Conservation (phyloP, 2,888 invertebrate species). For the Drosophila acutilabella region DNA sequence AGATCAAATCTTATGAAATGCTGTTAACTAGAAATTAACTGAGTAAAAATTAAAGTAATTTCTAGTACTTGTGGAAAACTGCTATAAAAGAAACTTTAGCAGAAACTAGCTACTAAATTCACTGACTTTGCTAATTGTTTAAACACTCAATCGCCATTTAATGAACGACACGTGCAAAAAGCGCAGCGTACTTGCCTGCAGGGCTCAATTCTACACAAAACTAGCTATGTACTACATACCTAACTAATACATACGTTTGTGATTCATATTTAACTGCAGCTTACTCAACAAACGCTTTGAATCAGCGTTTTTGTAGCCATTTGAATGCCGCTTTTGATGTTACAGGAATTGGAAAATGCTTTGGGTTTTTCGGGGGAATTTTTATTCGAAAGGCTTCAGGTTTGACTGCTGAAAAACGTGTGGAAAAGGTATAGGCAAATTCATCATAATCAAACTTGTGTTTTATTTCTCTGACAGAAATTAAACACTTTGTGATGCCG, state of each 20-base stretch:
- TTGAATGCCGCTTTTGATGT: slow-evolving; percentile 5
- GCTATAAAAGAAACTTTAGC: no score
- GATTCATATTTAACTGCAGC: not conserved
- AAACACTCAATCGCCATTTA: slow-evolving; percentile 51
- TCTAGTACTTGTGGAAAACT: no score
- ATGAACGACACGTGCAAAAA: slow-evolving; percentile 61
- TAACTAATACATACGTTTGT: not conserved
- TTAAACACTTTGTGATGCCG: slow-evolving; percentile 32
- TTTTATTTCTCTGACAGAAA: slow-evolving; percentile 20
- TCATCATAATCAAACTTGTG: slow-evolving; percentile 4
- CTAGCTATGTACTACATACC: not conserved
- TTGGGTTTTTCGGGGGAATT: slow-evolving; percentile 13
- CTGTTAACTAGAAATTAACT: no score
- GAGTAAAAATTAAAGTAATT: no score
- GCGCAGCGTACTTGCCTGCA: slow-evolving; percentile 29
- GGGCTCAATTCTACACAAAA: not conserved
- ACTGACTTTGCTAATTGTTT: slow-evolving; percentile 49
- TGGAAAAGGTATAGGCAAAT: not conserved
- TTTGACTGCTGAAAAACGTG: not conserved
- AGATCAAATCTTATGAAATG: no score
- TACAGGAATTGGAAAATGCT: slow-evolving; percentile 17
- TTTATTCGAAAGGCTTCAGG: no score
- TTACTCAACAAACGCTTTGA: slow-evolving; percentile 19
- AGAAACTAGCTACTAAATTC: not conserved
- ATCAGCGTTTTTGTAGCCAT: slow-evolving; percentile 31